A percentile compares a stretch with the other conserved stretches of the same genome.
Conservation (phyloP, 2,113 vertebrate genomes). For the Xenopus laevis region DNA sequence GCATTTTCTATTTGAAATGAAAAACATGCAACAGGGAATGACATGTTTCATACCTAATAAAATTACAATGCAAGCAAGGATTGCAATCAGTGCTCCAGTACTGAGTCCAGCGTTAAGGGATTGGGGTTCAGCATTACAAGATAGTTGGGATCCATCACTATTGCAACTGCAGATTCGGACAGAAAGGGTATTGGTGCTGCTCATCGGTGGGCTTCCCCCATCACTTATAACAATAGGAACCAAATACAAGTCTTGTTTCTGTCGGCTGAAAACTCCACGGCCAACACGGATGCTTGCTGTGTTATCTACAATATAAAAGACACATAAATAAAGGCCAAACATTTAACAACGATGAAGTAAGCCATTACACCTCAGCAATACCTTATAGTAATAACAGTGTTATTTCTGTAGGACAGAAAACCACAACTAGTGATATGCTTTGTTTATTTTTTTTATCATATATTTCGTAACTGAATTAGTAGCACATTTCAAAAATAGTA, state of each 20-base stretch:
- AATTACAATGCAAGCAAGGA: constrained; percentile 93
- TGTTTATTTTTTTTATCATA: too few relatives aligned
- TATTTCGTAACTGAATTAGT: too few relatives aligned
- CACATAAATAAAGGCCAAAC: background rate
- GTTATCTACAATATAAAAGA: constrained; percentile 70
- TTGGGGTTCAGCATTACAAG: constrained; percentile 86
- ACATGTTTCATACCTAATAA: constrained; percentile 75
- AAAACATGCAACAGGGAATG: background rate
- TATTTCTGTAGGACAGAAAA: too few relatives aligned
- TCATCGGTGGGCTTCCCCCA: constrained; percentile 80
- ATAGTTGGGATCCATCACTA: constrained; percentile 73
- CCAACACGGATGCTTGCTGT: constrained; percentile 80
- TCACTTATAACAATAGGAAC: constrained; percentile 91
- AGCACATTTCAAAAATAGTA: too few relatives aligned
- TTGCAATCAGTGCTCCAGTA: constrained; percentile 89
- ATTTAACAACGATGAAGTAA: background rate
- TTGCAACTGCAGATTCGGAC: constrained; percentile 91
- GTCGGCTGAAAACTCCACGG: constrained; percentile 80
- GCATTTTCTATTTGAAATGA: background rate
- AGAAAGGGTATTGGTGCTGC: constrained; percentile 88
- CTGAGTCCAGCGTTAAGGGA: constrained; percentile 85
- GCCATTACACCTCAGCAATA: too few relatives aligned
- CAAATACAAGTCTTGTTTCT: constrained; percentile 83
- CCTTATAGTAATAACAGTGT: too few relatives aligned
- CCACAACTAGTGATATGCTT: too few relatives aligned